Conservation (phyloP, 2,888 invertebrate species). For the Proisotoma minuta region DNA sequence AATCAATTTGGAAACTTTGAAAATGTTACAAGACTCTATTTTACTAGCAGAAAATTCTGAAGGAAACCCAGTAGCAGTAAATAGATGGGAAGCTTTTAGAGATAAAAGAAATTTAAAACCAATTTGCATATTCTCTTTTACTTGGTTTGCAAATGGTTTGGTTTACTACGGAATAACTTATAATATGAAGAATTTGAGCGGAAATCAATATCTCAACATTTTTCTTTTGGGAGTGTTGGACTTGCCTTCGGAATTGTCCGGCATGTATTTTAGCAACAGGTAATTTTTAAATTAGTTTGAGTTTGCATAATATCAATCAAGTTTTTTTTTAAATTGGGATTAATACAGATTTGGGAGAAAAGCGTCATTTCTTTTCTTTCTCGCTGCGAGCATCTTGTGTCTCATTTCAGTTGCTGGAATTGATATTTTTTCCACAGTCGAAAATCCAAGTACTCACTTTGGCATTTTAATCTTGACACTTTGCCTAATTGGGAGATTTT, state of each 20-base stretch:
- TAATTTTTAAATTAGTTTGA: conserved; percentile 5
- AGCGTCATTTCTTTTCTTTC: conserved; percentile 28
- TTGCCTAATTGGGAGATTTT: conserved; percentile 35
- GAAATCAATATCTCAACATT: conserved; percentile 40
- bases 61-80: neutral
- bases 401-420: conserved; percentile 27
- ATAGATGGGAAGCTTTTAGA: conserved; percentile 15
- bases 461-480: conserved; percentile 22
- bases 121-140: conserved; percentile 25
- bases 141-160: conserved; percentile 32
- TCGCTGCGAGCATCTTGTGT: conserved; percentile 26
- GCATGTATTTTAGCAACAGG: conserved; percentile 39
- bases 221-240: conserved; percentile 31
- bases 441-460: conserved; percentile 4
- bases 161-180: conserved; percentile 38
- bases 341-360: conserved; percentile 36
- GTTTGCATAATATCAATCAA: neutral
- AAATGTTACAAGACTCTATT: conserved; percentile 31
- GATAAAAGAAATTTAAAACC: conserved; percentile 20
- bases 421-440: conserved; percentile 2
- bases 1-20: conserved; percentile 20
- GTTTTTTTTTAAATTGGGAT: neutral
- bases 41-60: conserved; percentile 12
- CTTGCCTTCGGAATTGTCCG: conserved; percentile 36
- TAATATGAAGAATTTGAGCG: conserved; percentile 40